phyloP scores from a whole-genome alignment of 1,140 invertebrate genomes.

The Vanessa atalanta region DNA sequence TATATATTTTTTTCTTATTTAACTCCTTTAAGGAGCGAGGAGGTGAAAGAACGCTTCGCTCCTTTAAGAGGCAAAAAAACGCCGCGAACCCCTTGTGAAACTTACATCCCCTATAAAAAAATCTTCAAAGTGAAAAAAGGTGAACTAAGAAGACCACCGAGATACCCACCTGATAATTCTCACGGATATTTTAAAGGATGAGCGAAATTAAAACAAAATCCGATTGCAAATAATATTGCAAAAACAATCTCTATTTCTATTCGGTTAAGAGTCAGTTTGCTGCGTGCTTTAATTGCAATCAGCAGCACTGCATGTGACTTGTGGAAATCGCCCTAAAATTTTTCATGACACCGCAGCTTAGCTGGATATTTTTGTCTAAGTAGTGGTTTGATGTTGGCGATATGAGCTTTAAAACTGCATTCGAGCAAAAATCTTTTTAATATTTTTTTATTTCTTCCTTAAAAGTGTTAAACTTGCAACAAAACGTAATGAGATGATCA shows the following conservation, averaged over 20 bases:
- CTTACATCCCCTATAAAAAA: constrained; percentile 44
- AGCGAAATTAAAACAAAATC: constrained; percentile 47
- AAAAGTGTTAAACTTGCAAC: too few relatives aligned
- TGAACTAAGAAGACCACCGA: constrained; percentile 40
- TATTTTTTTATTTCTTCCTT: neutral
- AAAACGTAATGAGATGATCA: too few relatives aligned
- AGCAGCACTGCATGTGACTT: constrained; percentile 22
- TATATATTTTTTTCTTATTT: constrained; percentile 6
- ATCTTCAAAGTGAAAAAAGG: constrained; percentile 56
- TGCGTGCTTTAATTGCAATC: constrained; percentile 4
- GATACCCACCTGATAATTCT: constrained; percentile 47
- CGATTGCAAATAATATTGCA: constrained; percentile 24
- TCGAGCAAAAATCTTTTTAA: neutral
- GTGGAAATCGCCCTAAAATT: constrained; percentile 29
- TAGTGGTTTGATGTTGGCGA: neutral
- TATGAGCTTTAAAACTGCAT: neutral
- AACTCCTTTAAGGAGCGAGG: constrained; percentile 19
- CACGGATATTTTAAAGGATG: constrained; percentile 49
- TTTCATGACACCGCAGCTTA: constrained; percentile 18
- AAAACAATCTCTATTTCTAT: constrained; percentile 17
- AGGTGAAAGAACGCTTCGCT: constrained; percentile 24
- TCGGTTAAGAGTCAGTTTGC: neutral
- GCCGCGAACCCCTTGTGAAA: constrained; percentile 42
- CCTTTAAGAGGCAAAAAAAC: constrained; percentile 27
- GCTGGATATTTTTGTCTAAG: neutral